Conservation (phyloP, 2,113 vertebrate genomes). For the Zosterops hypoxanthus region DNA sequence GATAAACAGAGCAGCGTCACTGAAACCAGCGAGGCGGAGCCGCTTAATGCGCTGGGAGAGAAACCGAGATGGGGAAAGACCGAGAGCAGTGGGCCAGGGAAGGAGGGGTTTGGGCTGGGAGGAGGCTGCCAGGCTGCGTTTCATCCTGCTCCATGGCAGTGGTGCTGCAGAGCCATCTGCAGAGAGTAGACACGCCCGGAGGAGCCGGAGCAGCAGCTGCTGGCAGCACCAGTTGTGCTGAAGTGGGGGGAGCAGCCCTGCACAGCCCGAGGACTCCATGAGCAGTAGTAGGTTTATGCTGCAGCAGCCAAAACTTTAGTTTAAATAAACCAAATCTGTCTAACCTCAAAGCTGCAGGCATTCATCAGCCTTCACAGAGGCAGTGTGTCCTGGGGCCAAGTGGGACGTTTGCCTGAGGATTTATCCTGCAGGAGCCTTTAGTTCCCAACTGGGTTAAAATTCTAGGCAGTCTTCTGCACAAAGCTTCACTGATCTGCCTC, state of each 20-base stretch:
- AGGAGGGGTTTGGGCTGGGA: neutral
- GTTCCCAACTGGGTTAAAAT: conserved; percentile 19
- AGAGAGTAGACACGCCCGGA: neutral
- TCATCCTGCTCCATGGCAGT: neutral
- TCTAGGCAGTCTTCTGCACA: conserved; percentile 27
- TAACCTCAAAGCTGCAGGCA: conserved; percentile 41
- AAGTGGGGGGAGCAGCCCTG: neutral
- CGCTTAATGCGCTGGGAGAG: neutral
- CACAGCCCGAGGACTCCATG: neutral
- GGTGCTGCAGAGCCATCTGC: neutral
- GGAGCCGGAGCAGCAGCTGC: neutral
- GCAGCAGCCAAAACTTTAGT: conserved; percentile 52
- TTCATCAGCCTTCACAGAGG: conserved; percentile 45
- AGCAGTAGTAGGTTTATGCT: conserved; percentile 59
- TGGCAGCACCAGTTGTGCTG: neutral
- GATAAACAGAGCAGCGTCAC: neutral
- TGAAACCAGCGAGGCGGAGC: neutral
- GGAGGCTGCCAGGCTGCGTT: neutral
- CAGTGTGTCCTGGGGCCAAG: neutral
- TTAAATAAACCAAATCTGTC: conserved; percentile 59
- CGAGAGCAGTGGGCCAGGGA: neutral
- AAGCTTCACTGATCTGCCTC: neutral
- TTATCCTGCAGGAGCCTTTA: conserved; percentile 7
- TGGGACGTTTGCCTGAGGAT: conserved; percentile 29
- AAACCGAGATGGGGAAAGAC: neutral